Percentiles rank a stretch among this genome's conserved stretches.
phyloP scores from a whole-genome alignment of 2,113 vertebrate species.

The Romanogobio albipinnatus region DNA sequence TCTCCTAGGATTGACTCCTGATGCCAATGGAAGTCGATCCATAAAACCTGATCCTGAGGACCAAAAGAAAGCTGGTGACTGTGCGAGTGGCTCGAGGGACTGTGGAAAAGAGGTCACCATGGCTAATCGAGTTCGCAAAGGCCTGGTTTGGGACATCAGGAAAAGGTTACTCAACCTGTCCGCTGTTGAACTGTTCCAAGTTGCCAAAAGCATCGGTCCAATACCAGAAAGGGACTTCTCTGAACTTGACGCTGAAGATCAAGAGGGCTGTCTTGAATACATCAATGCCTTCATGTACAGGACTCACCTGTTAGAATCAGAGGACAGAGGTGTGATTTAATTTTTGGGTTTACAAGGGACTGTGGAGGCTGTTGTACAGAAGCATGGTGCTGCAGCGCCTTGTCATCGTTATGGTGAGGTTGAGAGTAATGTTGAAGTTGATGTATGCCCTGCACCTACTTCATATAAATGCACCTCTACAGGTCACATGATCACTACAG shows the following conservation, averaged over 20 bases:
- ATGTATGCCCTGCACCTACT: neutral
- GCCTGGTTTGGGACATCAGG: slow-evolving; percentile 46
- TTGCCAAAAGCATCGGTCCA: no score
- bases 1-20: neutral
- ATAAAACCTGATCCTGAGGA: slow-evolving; percentile 12
- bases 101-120: neutral
- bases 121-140: slow-evolving; percentile 12
- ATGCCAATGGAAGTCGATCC: neutral
- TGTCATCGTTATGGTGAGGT: neutral
- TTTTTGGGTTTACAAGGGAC: neutral
- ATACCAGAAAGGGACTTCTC: slow-evolving; percentile 17
- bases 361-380: neutral
- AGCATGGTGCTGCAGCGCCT: neutral
- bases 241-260: neutral
- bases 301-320: neutral
- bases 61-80: neutral
- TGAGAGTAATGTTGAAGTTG: neutral
- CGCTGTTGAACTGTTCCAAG: no score
- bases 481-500: neutral
- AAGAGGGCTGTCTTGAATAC: slow-evolving; percentile 24
- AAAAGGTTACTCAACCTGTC: slow-evolving; percentile 21
- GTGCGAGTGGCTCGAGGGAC: neutral
- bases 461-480: neutral
- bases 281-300: slow-evolving; percentile 13
- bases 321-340: slow-evolving; percentile 10